These are phyloP conservation scores for Neoascia interrupta DNA, from an alignment of 2,888 invertebrate species.

Conservation along the genomic window DNA sequence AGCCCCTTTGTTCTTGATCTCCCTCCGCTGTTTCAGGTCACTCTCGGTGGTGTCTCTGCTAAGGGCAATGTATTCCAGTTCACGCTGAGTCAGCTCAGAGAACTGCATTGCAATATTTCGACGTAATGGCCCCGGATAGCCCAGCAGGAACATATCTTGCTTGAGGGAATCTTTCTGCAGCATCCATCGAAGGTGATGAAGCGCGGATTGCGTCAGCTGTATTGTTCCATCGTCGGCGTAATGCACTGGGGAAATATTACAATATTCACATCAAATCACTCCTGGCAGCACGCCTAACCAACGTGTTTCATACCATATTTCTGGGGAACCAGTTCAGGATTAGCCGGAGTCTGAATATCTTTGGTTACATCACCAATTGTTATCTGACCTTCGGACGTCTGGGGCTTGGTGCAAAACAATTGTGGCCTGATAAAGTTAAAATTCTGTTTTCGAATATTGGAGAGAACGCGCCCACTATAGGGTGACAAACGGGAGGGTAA, in stretches of 20 bases:
- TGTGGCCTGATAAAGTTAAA: constrained; percentile 10
- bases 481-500: constrained; percentile 30
- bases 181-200: constrained; percentile 95
- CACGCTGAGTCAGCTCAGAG: constrained; percentile 92
- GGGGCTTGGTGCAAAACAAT: constrained; percentile 36
- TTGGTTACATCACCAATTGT: constrained; percentile 88
- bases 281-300: too few species aligned
- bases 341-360: constrained; percentile 83
- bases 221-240: constrained; percentile 81
- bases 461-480: constrained; percentile 11
- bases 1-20: constrained; percentile 92
- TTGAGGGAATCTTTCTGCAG: constrained; percentile 95
- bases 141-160: constrained; percentile 97
- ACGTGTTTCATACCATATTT: constrained; percentile 79
- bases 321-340: constrained; percentile 90
- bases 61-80: constrained; percentile 95
- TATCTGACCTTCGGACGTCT: constrained; percentile 80
- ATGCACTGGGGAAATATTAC: constrained; percentile 69
- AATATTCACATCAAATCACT: neutral
- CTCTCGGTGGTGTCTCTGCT: constrained; percentile 98
- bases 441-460: neutral
- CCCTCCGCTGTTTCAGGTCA: constrained; percentile 96
- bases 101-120: constrained; percentile 92
- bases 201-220: constrained; percentile 85
- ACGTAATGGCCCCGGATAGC: constrained; percentile 90